A percentile compares a stretch with the other conserved stretches of the same genome.
phyloP scores from a whole-genome alignment of 2,888 invertebrate species.

The Strigamia maritima region DNA sequence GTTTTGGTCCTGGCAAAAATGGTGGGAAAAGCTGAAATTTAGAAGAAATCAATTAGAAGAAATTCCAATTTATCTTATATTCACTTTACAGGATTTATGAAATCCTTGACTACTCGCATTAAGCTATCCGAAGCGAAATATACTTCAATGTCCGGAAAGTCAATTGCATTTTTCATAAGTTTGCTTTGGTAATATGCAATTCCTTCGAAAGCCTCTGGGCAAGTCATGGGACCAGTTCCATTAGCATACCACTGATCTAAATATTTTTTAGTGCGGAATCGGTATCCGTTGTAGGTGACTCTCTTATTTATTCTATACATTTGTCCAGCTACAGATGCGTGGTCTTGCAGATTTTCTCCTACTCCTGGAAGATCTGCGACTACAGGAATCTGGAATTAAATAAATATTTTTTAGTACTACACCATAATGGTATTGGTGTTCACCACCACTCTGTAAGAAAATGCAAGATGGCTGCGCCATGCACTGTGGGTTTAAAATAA shows the following conservation, averaged over 20 bases:
- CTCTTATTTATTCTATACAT: neutral
- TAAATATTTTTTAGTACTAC: neutral
- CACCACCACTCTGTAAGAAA: too few species aligned
- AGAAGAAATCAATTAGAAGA: neutral
- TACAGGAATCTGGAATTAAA: neutral
- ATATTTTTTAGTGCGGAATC: neutral
- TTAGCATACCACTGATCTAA: neutral
- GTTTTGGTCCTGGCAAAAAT: neutral
- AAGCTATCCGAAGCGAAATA: neutral
- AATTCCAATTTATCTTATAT: too few species aligned
- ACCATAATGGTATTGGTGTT: too few species aligned
- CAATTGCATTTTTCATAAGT: neutral
- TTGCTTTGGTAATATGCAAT: neutral
- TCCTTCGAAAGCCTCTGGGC: neutral
- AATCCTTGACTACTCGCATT: neutral
- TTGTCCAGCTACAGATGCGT: neutral
- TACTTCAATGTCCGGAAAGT: neutral
- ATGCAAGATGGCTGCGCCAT: too few species aligned
- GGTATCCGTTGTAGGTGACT: neutral
- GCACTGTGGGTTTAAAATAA: too few species aligned
- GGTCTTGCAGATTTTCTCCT: slow-evolving; percentile 13
- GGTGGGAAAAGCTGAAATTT: neutral
- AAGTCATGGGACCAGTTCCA: neutral
- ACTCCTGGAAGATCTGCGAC: slow-evolving; percentile 9
- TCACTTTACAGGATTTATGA: neutral